Conservation (phyloP, 1,140 invertebrate genomes). For the Leptopilina boulardi region DNA sequence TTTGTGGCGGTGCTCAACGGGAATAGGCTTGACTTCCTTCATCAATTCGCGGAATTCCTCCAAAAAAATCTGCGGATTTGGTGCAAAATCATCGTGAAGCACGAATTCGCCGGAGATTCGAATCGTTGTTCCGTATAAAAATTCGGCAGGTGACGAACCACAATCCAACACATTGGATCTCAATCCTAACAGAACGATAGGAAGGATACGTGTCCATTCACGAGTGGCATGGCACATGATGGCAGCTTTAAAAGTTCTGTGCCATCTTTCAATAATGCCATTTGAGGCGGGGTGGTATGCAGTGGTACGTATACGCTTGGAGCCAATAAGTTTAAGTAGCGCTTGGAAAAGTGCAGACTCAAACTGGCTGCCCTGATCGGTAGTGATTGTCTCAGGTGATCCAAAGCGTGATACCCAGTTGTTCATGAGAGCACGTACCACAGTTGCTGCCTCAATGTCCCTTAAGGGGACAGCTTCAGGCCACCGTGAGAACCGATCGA, state of each 20-base stretch:
- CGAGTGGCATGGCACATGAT: background rate
- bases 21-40: too few relatives aligned
- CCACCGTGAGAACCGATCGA: too few relatives aligned
- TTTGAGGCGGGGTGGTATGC: too few relatives aligned
- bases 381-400: background rate
- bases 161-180: too few relatives aligned
- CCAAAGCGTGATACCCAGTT: constrained; percentile 6
- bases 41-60: background rate
- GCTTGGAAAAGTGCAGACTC: constrained; percentile 34
- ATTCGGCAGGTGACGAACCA: background rate
- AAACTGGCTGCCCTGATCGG: constrained; percentile 34
- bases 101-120: background rate
- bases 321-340: too few relatives aligned
- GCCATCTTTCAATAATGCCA: too few relatives aligned
- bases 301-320: too few relatives aligned
- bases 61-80: background rate
- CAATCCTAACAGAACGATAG: background rate
- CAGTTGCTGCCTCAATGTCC: too few relatives aligned
- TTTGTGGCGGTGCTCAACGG: background rate
- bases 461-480: too few relatives aligned
- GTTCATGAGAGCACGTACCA: too few relatives aligned
- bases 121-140: background rate
- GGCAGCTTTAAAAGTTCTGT: background rate
- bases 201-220: background rate
- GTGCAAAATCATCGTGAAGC: background rate